Evolutionary conservation across 1,140 invertebrate species (phyloP).

Genomic region (Rhyzopertha dominica): DNA sequence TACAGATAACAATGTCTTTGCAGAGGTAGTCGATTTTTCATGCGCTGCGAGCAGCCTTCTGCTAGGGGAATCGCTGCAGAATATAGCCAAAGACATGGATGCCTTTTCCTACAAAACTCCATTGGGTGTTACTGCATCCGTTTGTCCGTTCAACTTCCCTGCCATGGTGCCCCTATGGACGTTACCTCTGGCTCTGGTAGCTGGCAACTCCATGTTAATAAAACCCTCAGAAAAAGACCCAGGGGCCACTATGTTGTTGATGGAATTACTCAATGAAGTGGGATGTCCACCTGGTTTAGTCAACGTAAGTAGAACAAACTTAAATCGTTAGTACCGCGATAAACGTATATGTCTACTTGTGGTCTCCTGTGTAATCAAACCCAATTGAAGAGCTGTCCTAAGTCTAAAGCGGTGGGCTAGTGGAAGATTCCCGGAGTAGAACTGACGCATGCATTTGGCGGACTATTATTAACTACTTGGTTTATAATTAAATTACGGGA

Average conservation of each 20-base stretch:
- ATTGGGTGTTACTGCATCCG: conserved; percentile 76
- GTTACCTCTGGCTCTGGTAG: conserved; percentile 90
- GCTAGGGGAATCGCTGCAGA: conserved; percentile 87
- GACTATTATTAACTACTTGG: too few species aligned
- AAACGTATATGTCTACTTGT: too few species aligned
- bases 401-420: too few species aligned
- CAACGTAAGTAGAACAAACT: conserved; percentile 57
- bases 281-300: conserved; percentile 92
- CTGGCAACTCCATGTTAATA: conserved; percentile 75
- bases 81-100: conserved; percentile 92
- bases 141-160: conserved; percentile 88
- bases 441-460: too few species aligned
- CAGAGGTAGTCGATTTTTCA: conserved; percentile 95
- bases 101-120: conserved; percentile 84
- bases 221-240: conserved; percentile 97
- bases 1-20: conserved; percentile 37
- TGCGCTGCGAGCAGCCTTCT: conserved; percentile 88
- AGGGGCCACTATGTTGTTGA: conserved; percentile 90
- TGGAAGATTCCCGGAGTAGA: too few species aligned
- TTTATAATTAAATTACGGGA: too few species aligned
- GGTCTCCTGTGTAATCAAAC: too few species aligned
- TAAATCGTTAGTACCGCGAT: too few species aligned
- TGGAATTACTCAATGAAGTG: conserved; percentile 83
- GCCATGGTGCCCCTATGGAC: conserved; percentile 99
- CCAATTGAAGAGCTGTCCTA: too few species aligned